A percentile compares a stretch with the other conserved stretches of the same genome.
Evolutionary conservation across 1,140 invertebrate genomes (phyloP).

Genomic region (Atta cephalotes): DNA sequence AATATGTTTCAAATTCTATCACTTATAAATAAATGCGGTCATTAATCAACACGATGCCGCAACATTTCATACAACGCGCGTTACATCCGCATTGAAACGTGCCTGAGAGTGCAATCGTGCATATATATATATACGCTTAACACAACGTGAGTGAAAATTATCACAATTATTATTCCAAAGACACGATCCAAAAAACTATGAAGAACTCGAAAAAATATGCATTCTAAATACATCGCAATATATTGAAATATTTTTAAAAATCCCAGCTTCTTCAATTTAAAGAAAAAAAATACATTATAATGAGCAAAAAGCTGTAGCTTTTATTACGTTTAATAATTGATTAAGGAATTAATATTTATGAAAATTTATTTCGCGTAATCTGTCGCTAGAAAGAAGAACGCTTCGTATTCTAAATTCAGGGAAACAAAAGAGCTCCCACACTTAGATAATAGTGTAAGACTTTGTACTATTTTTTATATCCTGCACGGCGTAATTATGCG

Average conservation of each 20-base stretch:
- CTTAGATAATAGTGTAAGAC: constrained; percentile 30
- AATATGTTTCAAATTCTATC: background rate
- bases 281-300: background rate
- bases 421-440: constrained; percentile 13
- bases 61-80: constrained; percentile 17
- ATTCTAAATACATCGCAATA: background rate
- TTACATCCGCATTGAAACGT: constrained; percentile 7
- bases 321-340: background rate
- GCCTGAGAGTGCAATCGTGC: background rate
- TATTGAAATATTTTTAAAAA: background rate
- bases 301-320: background rate
- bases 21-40: background rate
- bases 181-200: background rate
- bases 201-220: background rate
- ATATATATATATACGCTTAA: too few species aligned
- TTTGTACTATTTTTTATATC: constrained; percentile 34
- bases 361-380: background rate
- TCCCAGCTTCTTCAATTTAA: background rate
- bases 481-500: background rate
- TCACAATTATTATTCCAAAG: background rate
- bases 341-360: background rate
- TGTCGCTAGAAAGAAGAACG: constrained; percentile 18
- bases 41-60: background rate
- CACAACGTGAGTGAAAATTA: background rate
- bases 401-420: background rate